phyloP scores from a whole-genome alignment of 2,888 invertebrate species.

The Tubulanus polymorphus region DNA sequence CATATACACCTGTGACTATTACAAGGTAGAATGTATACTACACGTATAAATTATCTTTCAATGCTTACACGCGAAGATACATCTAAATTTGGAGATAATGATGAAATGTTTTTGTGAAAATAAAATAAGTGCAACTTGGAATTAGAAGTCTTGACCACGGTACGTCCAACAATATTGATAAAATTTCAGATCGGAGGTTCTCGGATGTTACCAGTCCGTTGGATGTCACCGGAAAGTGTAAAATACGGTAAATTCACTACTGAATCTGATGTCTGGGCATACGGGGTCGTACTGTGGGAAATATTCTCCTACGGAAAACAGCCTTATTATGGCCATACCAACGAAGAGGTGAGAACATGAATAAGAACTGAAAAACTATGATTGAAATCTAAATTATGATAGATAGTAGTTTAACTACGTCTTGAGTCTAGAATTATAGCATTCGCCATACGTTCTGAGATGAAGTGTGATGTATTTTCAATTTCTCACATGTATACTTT shows the following conservation, averaged over 20 bases:
- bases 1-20: constrained; percentile 48
- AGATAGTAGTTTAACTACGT: no score
- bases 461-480: no score
- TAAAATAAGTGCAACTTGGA: no score
- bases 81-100: not conserved
- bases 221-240: constrained; percentile 56
- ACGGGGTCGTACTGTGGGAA: constrained; percentile 55
- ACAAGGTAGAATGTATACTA: constrained; percentile 33
- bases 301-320: constrained; percentile 54
- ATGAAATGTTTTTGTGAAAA: not conserved
- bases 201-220: constrained; percentile 53
- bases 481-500: no score
- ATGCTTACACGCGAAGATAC: no score
- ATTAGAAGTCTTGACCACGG: no score
- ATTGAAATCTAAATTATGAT: no score
- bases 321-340: constrained; percentile 54
- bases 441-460: no score
- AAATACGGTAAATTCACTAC: constrained; percentile 54
- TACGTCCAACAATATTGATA: not conserved
- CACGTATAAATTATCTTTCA: no score
- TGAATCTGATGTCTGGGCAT: constrained; percentile 55
- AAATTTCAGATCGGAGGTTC: constrained; percentile 41
- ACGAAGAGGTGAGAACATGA: constrained; percentile 55
- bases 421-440: no score
- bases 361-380: no score